A percentile compares a stretch with the other conserved stretches of the same genome.
These are phyloP conservation scores for Taenioides sp. DNA, from an alignment of 2,797 vertebrate genomes.

Conservation along the genomic window DNA sequence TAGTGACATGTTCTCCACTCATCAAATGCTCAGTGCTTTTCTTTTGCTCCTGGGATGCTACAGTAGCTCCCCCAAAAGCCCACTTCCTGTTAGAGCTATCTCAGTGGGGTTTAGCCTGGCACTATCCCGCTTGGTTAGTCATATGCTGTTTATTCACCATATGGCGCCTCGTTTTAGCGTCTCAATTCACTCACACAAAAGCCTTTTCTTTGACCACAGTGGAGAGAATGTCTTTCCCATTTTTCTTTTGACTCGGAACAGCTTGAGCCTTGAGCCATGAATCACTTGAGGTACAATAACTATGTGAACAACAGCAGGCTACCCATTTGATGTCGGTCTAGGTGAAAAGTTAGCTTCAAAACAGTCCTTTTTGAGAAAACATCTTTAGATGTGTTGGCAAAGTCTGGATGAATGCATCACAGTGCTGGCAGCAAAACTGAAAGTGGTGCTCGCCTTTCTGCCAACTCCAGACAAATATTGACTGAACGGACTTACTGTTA, in stretches of 20 bases:
- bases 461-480: constrained; percentile 49
- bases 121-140: constrained; percentile 28
- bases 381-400: constrained; percentile 31
- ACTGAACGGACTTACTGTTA: constrained; percentile 24
- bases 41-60: constrained; percentile 29
- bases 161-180: constrained; percentile 9
- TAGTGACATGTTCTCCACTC: constrained; percentile 31
- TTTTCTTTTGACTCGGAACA: constrained; percentile 6
- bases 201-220: constrained; percentile 5
- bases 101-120: constrained; percentile 27
- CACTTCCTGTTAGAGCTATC: constrained; percentile 25
- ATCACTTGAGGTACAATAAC: constrained; percentile 1
- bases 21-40: constrained; percentile 43
- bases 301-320: constrained; percentile 18
- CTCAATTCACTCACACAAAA: constrained; percentile 20
- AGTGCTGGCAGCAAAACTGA: constrained; percentile 49
- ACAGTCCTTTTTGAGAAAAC: constrained; percentile 19
- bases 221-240: constrained; percentile 15
- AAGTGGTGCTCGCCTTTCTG: constrained; percentile 35
- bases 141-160: background rate
- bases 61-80: constrained; percentile 33
- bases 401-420: constrained; percentile 24
- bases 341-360: constrained; percentile 30
- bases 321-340: constrained; percentile 31
- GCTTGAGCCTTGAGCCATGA: constrained; percentile 22